These are phyloP conservation scores for Zaprionus kolodkinae DNA, from an alignment of 1,140 invertebrate genomes.

Conservation along the genomic window DNA sequence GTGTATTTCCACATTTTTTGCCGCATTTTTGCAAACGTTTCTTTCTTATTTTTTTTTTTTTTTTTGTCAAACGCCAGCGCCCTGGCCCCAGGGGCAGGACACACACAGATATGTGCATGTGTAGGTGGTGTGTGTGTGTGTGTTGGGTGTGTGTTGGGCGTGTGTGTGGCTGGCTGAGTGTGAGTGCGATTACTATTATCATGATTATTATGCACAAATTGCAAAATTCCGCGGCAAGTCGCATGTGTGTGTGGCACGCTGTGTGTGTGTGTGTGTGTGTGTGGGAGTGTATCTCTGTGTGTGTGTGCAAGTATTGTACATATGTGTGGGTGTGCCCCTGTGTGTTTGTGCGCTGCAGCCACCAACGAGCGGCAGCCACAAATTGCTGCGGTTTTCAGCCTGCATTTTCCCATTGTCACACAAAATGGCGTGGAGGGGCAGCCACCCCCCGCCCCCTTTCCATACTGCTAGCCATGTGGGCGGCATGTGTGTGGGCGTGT, in stretches of 20 bases:
- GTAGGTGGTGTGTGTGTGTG: constrained; percentile 3
- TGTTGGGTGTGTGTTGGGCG: no score
- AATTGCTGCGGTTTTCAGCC: constrained; percentile 75
- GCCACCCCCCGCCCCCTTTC: not conserved
- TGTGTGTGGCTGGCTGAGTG: constrained; percentile 20
- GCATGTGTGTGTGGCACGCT: constrained; percentile 14
- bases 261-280: constrained; percentile 1
- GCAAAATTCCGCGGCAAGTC: constrained; percentile 70
- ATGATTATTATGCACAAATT: constrained; percentile 80
- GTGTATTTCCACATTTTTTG: constrained; percentile 29
- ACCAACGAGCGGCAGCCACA: constrained; percentile 53
- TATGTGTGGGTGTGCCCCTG: not conserved
- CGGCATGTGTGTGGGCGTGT: constrained; percentile 24
- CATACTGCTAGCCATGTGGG: not conserved
- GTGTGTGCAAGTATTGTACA: constrained; percentile 19
- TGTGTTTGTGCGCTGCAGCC: constrained; percentile 36
- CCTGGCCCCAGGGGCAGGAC: constrained; percentile 60
- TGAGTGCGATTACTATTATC: constrained; percentile 76
- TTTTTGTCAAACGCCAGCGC: constrained; percentile 60
- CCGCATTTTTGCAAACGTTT: constrained; percentile 46
- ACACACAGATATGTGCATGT: constrained; percentile 14
- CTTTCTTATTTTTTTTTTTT: constrained; percentile 33
- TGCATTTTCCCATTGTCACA: constrained; percentile 74
- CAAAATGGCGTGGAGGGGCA: constrained; percentile 70
- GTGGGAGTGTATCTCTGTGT: not conserved